These are phyloP conservation scores for Fregetta grallaria DNA, from an alignment of 2,113 vertebrate species.

Conservation along the genomic window DNA sequence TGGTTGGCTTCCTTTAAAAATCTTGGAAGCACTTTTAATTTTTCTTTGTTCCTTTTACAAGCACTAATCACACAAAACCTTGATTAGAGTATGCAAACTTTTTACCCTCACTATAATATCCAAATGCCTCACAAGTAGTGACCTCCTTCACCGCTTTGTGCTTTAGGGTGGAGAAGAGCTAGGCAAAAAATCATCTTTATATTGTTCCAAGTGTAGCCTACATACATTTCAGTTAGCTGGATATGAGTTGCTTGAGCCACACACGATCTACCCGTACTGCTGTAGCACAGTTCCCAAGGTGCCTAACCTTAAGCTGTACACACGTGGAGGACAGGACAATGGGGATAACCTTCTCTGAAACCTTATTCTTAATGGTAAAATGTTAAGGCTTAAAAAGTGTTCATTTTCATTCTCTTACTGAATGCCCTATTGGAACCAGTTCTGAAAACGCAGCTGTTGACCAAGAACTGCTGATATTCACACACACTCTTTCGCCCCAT, in stretches of 20 bases:
- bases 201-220: background rate
- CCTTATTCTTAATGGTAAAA: background rate
- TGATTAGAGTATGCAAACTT: background rate
- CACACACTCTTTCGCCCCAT: rapidly evolving
- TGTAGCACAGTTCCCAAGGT: background rate
- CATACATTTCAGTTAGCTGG: background rate
- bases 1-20: background rate
- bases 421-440: background rate
- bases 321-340: rapidly evolving
- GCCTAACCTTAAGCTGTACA: background rate
- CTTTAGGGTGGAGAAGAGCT: background rate
- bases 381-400: background rate
- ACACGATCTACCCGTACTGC: rapidly evolving
- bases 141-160: background rate
- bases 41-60: background rate
- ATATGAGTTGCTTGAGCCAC: background rate
- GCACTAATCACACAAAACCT: background rate
- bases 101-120: background rate
- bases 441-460: background rate
- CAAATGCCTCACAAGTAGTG: background rate
- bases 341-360: background rate
- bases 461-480: background rate
- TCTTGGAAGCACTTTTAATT: background rate
- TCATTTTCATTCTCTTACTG: background rate
- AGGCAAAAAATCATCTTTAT: background rate